phyloP scores from a whole-genome alignment of 2,888 invertebrate species.

The Calephelis perditalis region DNA sequence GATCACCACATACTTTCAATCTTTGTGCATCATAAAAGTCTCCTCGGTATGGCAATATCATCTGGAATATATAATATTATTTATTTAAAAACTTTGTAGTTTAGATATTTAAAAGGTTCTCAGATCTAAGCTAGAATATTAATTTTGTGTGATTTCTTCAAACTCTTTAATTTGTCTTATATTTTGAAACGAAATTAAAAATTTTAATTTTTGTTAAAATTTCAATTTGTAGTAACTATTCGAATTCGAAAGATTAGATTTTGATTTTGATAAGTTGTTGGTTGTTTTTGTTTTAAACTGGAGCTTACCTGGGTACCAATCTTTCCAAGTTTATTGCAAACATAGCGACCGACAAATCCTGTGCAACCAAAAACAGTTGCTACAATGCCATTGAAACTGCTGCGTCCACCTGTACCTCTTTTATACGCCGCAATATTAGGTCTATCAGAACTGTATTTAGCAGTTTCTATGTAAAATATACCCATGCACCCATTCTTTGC shows the following conservation, averaged over 20 bases:
- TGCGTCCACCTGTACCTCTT: slow-evolving; percentile 93
- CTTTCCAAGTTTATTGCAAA: slow-evolving; percentile 94
- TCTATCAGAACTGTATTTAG: slow-evolving; percentile 76
- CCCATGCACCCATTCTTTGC: slow-evolving; percentile 60
- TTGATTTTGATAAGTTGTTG: too few species aligned
- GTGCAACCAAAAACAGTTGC: slow-evolving; percentile 98
- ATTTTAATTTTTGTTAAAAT: too few species aligned
- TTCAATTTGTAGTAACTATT: too few species aligned
- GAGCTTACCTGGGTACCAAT: slow-evolving; percentile 84
- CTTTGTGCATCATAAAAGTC: slow-evolving; percentile 88
- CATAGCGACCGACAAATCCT: slow-evolving; percentile 92
- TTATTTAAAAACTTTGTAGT: slow-evolving; percentile 12
- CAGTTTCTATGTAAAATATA: slow-evolving; percentile 63
- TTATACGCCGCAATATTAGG: slow-evolving; percentile 83
- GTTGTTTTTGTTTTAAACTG: too few species aligned
- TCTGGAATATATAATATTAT: slow-evolving; percentile 66
- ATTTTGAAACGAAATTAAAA: too few species aligned
- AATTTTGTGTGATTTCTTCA: too few species aligned
- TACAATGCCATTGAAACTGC: slow-evolving; percentile 97
- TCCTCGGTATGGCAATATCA: slow-evolving; percentile 95
- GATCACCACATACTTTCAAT: slow-evolving; percentile 92
- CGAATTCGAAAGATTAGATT: too few species aligned
- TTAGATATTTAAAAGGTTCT: too few species aligned
- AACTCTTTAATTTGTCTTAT: too few species aligned
- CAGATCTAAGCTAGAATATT: too few species aligned